Conservation (phyloP, 2,888 invertebrate species). For the Uloborus plumipes region DNA sequence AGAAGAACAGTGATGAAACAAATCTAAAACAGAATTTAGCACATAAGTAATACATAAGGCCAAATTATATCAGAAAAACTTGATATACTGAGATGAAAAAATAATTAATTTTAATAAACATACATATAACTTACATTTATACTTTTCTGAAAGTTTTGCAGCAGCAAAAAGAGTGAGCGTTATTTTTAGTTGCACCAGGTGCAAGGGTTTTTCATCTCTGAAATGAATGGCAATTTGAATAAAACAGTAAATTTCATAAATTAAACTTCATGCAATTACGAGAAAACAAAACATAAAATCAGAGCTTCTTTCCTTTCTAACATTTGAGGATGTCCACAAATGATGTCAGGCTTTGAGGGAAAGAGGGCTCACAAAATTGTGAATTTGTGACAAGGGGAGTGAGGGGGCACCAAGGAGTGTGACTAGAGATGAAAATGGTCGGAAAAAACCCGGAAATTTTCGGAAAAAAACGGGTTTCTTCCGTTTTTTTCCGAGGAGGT, state of each 20-base stretch:
- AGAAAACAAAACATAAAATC: no score
- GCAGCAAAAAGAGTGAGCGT: slow-evolving; percentile 79
- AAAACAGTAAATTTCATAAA: not conserved
- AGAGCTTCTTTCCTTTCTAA: no score
- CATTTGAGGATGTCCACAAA: no score
- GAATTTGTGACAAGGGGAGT: no score
- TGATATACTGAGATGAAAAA: slow-evolving; percentile 2
- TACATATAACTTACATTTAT: slow-evolving; percentile 73
- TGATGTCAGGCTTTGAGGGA: no score
- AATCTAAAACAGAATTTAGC: slow-evolving; percentile 69
- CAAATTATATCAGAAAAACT: not conserved
- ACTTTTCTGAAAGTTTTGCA: slow-evolving; percentile 76
- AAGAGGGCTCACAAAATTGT: no score
- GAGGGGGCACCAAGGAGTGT: no score
- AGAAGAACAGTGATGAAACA: slow-evolving; percentile 77
- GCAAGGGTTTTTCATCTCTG: slow-evolving; percentile 70
- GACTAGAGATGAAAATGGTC: no score
- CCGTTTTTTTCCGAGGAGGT: no score
- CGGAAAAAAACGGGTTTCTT: no score
- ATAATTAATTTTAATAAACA: slow-evolving; percentile 5
- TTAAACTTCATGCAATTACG: no score
- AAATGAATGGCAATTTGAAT: slow-evolving; percentile 4
- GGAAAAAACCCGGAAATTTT: no score
- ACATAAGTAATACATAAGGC: slow-evolving; percentile 21
- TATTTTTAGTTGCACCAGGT: slow-evolving; percentile 80